phyloP scores from a whole-genome alignment of 2,888 invertebrate genomes.

The Choristoneura rosaceana region DNA sequence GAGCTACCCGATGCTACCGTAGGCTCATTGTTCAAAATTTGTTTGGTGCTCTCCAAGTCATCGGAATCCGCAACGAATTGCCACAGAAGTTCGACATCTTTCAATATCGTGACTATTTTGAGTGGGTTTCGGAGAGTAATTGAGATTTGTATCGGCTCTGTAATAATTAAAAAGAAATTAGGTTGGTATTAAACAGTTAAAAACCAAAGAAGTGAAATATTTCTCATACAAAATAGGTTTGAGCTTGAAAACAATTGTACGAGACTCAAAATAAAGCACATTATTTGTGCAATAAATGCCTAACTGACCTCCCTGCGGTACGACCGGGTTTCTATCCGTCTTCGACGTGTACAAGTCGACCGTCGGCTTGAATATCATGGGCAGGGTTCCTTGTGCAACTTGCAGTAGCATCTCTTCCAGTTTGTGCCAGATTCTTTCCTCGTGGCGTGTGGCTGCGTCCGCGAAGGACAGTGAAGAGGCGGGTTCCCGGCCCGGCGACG shows the following conservation, averaged over 20 bases:
- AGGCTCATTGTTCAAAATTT: slow-evolving; percentile 66
- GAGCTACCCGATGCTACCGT: slow-evolving; percentile 62
- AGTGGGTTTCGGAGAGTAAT: slow-evolving; percentile 91
- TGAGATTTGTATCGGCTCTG: slow-evolving; percentile 93
- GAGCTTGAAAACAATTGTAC: too few species aligned
- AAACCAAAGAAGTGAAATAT: too few species aligned
- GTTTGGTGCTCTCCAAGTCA: slow-evolving; percentile 55
- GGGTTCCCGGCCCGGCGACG: slow-evolving; percentile 83
- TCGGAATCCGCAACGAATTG: slow-evolving; percentile 75
- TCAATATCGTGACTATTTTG: slow-evolving; percentile 89
- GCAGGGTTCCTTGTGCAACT: slow-evolving; percentile 88
- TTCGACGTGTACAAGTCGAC: slow-evolving; percentile 89
- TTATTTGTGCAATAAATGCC: background rate
- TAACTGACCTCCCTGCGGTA: slow-evolving; percentile 88
- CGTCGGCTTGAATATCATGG: slow-evolving; percentile 92
- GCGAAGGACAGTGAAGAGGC: slow-evolving; percentile 81
- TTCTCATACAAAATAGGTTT: too few species aligned
- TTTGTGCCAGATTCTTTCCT: slow-evolving; percentile 85
- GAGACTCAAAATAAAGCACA: too few species aligned
- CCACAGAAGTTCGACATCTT: slow-evolving; percentile 91
- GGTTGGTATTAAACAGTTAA: background rate
- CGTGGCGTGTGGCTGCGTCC: slow-evolving; percentile 55
- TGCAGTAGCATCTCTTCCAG: slow-evolving; percentile 92
- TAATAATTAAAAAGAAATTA: slow-evolving; percentile 48
- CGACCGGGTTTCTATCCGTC: slow-evolving; percentile 89